Conservation (phyloP, 2,797 vertebrate species). For the Oryzias dopingdopingensis region DNA sequence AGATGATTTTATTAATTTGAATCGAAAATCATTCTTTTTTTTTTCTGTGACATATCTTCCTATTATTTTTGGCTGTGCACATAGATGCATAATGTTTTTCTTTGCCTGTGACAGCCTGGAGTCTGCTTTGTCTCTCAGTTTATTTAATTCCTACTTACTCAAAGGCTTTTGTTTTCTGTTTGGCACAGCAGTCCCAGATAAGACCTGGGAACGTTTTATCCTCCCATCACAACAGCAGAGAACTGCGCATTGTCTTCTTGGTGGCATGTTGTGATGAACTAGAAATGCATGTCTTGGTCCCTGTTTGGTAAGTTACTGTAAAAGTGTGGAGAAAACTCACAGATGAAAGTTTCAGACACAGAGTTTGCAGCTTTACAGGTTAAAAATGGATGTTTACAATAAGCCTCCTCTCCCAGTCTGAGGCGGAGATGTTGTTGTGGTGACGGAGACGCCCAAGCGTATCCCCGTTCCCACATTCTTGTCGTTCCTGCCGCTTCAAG, state of each 20-base stretch:
- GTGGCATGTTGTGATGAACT: slow-evolving; percentile 45
- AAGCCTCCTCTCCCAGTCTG: slow-evolving; percentile 22
- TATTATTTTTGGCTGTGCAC: slow-evolving; percentile 1
- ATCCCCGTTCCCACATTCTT: slow-evolving; percentile 69
- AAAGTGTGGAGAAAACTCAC: slow-evolving; percentile 27
- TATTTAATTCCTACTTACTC: slow-evolving; percentile 37
- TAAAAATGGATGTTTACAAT: slow-evolving; percentile 7
- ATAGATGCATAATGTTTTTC: slow-evolving; percentile 4
- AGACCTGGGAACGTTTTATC: slow-evolving; percentile 36
- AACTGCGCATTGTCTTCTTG: slow-evolving; percentile 36
- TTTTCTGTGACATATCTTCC: too few relatives aligned
- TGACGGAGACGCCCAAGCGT: slow-evolving; percentile 46
- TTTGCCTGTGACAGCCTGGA: slow-evolving; percentile 12
- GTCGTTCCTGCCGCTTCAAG: slow-evolving; percentile 62
- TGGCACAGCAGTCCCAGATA: slow-evolving; percentile 32
- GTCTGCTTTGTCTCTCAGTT: slow-evolving; percentile 9
- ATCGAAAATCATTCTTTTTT: too few relatives aligned
- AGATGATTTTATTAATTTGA: too few relatives aligned
- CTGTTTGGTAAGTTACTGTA: slow-evolving; percentile 24
- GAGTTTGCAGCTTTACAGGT: slow-evolving; percentile 13
- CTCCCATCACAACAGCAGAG: slow-evolving; percentile 16
- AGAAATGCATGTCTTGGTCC: slow-evolving; percentile 55
- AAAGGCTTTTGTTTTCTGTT: slow-evolving; percentile 25
- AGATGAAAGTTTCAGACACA: slow-evolving; percentile 20
- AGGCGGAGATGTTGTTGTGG: slow-evolving; percentile 37